phyloP scores from a whole-genome alignment of 2,888 invertebrate genomes.

The Dyspetes luteomarginatus region DNA sequence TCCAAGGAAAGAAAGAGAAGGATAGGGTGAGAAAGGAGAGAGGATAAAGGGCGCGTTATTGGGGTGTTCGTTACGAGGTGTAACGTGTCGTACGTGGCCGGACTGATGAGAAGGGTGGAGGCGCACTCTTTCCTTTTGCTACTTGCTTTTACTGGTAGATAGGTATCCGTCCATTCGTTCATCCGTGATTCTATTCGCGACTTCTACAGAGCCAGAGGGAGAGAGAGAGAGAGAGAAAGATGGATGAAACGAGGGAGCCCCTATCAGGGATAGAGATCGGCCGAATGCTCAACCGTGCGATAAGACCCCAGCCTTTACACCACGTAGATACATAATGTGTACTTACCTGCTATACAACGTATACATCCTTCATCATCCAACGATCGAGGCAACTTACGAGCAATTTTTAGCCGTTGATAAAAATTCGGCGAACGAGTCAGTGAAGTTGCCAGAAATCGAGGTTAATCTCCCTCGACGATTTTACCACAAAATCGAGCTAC shows the following conservation, averaged over 20 bases:
- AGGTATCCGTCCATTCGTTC: slow-evolving; percentile 57
- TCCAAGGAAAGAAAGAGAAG: not conserved
- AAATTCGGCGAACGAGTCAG: not conserved
- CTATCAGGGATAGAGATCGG: slow-evolving; percentile 60
- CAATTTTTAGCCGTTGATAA: not conserved
- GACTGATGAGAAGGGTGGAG: slow-evolving; percentile 47
- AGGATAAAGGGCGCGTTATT: slow-evolving; percentile 49
- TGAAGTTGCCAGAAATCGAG: not conserved
- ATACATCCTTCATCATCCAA: slow-evolving; percentile 38
- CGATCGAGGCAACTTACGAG: slow-evolving; percentile 17
- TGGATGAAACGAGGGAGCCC: slow-evolving; percentile 23
- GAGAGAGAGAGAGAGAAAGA: not conserved
- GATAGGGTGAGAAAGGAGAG: slow-evolving; percentile 33
- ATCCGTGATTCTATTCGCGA: slow-evolving; percentile 62
- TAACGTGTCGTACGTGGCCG: slow-evolving; percentile 65
- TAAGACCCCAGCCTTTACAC: slow-evolving; percentile 50
- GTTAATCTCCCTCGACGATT: too few relatives aligned
- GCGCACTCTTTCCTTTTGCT: slow-evolving; percentile 2
- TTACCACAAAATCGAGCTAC: too few relatives aligned
- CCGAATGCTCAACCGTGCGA: slow-evolving; percentile 61
- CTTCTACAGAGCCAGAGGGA: slow-evolving; percentile 1
- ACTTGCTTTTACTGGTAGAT: slow-evolving; percentile 20
- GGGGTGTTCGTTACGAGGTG: slow-evolving; percentile 57
- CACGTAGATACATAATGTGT: slow-evolving; percentile 31
- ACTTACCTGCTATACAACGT: slow-evolving; percentile 40